Evolutionary conservation across 2,113 vertebrate genomes (phyloP).

Genomic region (Syngnathus floridae): DNA sequence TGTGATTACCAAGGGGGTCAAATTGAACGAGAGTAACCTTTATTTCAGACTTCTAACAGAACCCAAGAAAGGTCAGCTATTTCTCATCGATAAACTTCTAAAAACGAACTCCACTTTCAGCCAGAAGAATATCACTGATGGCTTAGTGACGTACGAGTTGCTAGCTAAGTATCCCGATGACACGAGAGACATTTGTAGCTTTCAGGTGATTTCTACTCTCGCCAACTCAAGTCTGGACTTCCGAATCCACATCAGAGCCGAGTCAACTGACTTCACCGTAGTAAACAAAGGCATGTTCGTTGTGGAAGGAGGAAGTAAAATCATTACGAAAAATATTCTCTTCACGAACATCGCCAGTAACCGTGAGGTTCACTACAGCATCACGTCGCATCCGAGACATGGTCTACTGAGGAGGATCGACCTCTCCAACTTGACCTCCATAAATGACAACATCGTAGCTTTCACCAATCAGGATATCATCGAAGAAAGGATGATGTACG

Average conservation of each 20-base stretch:
- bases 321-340: constrained; percentile 74
- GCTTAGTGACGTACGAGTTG: constrained; percentile 74
- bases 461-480: constrained; percentile 79
- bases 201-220: constrained; percentile 73
- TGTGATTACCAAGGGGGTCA: constrained; percentile 62
- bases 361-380: constrained; percentile 67
- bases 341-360: constrained; percentile 70
- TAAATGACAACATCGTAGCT: constrained; percentile 55
- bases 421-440: constrained; percentile 62
- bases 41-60: constrained; percentile 71
- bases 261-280: constrained; percentile 60
- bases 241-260: constrained; percentile 73
- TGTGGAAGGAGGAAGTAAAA: constrained; percentile 77
- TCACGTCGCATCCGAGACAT: constrained; percentile 70
- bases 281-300: constrained; percentile 77
- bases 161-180: constrained; percentile 53
- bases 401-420: constrained; percentile 71
- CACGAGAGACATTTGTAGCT: constrained; percentile 71
- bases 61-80: constrained; percentile 75
- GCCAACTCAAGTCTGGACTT: constrained; percentile 73
- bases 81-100: constrained; percentile 66
- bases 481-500: constrained; percentile 72
- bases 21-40: constrained; percentile 68
- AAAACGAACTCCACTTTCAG: constrained; percentile 75
- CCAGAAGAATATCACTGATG: constrained; percentile 74